Percentiles rank a stretch among this genome's conserved stretches.
These are phyloP conservation scores for Gymnodraco acuticeps DNA, from an alignment of 2,797 vertebrate genomes.

Conservation along the genomic window DNA sequence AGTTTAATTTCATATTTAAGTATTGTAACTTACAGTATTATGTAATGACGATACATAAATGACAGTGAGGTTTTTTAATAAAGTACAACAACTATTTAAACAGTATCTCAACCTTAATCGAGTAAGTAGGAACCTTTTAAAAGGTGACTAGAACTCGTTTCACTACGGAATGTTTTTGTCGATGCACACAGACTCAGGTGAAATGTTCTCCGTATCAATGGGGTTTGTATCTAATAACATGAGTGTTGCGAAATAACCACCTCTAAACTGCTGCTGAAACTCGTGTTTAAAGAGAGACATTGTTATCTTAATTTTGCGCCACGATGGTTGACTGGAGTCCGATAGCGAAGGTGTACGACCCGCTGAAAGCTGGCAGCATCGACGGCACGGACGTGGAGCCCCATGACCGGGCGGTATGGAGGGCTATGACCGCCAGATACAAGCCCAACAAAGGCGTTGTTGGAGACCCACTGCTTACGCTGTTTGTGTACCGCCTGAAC, in stretches of 20 bases:
- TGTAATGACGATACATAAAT: neutral
- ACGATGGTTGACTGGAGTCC: constrained; percentile 94
- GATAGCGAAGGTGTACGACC: constrained; percentile 93
- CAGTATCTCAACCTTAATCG: neutral
- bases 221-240: accelerated
- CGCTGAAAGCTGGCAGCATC: constrained; percentile 97
- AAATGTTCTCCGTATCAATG: accelerated
- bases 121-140: constrained; percentile 44
- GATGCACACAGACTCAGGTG: constrained; percentile 13
- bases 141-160: constrained; percentile 9
- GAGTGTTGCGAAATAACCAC: neutral
- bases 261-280: neutral
- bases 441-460: constrained; percentile 91
- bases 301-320: accelerated
- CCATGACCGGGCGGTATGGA: constrained; percentile 93
- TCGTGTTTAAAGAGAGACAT: accelerated
- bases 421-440: constrained; percentile 93
- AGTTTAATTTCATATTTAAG: neutral
- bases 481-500: constrained; percentile 92
- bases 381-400: constrained; percentile 95
- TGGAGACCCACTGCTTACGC: constrained; percentile 92
- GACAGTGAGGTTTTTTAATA: neutral
- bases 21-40: neutral
- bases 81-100: neutral
- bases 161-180: constrained; percentile 60